Conservation (phyloP, 2,888 invertebrate genomes). For the Enchytraeus crypticus region DNA sequence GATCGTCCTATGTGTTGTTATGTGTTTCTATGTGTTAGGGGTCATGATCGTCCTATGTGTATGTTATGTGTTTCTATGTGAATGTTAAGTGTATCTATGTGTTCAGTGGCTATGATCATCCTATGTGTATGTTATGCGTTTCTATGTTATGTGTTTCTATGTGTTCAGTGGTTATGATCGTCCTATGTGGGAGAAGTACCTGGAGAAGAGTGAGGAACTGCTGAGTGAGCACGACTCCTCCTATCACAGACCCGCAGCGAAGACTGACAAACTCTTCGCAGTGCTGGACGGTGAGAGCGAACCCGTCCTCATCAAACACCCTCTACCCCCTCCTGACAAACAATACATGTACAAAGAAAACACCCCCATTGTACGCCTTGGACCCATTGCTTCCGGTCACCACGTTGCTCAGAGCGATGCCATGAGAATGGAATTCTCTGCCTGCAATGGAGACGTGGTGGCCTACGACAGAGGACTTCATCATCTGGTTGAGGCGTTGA, state of each 20-base stretch:
- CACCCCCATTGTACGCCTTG: slow-evolving; percentile 60
- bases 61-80: no score
- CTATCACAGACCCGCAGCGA: slow-evolving; percentile 37
- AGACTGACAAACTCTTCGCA: slow-evolving; percentile 33
- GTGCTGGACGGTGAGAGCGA: slow-evolving; percentile 29
- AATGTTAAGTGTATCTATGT: no score
- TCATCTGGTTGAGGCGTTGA: slow-evolving; percentile 74
- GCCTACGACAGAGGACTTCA: slow-evolving; percentile 93
- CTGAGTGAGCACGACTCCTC: slow-evolving; percentile 40
- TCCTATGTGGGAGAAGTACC: slow-evolving; percentile 55
- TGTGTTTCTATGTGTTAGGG: no score
- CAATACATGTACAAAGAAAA: slow-evolving; percentile 10
- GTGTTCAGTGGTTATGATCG: slow-evolving; percentile 27
- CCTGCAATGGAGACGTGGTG: slow-evolving; percentile 64
- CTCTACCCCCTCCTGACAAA: slow-evolving; percentile 11
- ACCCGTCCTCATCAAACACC: slow-evolving; percentile 21
- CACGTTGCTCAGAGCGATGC: slow-evolving; percentile 70
- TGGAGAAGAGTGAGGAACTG: slow-evolving; percentile 62
- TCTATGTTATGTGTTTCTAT: no score
- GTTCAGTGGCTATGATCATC: slow-evolving; percentile 27
- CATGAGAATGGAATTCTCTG: slow-evolving; percentile 74
- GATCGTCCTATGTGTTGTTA: slow-evolving; percentile 40
- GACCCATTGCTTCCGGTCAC: slow-evolving; percentile 72
- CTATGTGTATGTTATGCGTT: no score
- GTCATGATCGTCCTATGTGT: no score